These are phyloP conservation scores for Prosopocoilus inquinatus DNA, from an alignment of 2,888 invertebrate genomes.

Conservation along the genomic window DNA sequence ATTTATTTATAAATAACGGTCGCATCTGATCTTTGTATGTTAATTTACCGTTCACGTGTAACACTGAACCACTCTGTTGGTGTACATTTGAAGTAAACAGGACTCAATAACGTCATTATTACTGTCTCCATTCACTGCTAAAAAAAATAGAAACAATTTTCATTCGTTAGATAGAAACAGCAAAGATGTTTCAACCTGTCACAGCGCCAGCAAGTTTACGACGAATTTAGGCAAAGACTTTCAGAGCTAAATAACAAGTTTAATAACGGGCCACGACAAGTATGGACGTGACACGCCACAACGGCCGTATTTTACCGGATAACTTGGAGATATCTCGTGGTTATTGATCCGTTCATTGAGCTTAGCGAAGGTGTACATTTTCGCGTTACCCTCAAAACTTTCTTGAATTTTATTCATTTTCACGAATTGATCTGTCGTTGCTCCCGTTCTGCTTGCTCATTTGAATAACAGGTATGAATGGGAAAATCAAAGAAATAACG, in stretches of 20 bases:
- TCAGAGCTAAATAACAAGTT: slow-evolving; percentile 31
- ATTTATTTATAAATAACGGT: too few relatives aligned
- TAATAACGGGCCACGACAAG: slow-evolving; percentile 31
- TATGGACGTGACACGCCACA: slow-evolving; percentile 34
- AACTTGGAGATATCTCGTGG: slow-evolving; percentile 30
- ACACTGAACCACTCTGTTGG: too few relatives aligned
- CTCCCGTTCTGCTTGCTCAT: too few relatives aligned
- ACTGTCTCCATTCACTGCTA: background rate
- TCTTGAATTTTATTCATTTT: too few relatives aligned
- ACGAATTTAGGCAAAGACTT: slow-evolving; percentile 22
- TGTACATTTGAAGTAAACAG: too few relatives aligned
- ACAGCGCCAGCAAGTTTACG: slow-evolving; percentile 24
- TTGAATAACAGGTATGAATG: too few relatives aligned
- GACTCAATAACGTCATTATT: too few relatives aligned
- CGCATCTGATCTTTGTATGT: too few relatives aligned
- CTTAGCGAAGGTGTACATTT: slow-evolving; percentile 22
- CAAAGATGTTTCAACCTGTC: slow-evolving; percentile 10
- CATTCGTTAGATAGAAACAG: too few relatives aligned
- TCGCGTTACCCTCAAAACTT: background rate
- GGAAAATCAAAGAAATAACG: too few relatives aligned
- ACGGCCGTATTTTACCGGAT: slow-evolving; percentile 31
- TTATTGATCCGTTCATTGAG: slow-evolving; percentile 25
- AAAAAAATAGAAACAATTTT: slow-evolving; percentile 5
- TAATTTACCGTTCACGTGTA: too few relatives aligned
- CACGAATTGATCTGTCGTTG: too few relatives aligned